Percentiles rank a stretch among this genome's conserved stretches.
Conservation (phyloP, 2,113 vertebrate species). For the Poecilia latipinna region DNA sequence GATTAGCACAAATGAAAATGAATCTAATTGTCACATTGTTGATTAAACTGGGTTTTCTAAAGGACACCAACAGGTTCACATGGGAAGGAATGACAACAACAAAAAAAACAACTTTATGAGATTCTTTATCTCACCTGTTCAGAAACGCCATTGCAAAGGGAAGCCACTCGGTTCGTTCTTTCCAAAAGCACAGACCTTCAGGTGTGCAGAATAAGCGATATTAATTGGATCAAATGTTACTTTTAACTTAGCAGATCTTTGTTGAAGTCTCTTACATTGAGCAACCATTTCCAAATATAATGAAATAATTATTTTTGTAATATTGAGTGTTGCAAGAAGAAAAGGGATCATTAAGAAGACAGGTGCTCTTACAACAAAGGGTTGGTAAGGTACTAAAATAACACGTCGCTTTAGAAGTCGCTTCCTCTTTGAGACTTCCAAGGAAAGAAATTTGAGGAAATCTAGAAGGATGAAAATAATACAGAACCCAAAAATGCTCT, state of each 20-base stretch:
- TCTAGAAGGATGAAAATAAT: background rate
- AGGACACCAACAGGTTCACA: background rate
- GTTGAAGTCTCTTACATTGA: background rate
- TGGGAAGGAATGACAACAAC: background rate
- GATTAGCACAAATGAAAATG: background rate
- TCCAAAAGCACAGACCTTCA: background rate
- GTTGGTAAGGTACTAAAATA: background rate
- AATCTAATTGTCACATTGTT: background rate
- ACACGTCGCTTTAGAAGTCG: background rate
- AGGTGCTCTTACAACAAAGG: background rate
- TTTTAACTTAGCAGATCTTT: background rate
- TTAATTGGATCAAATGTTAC: background rate
- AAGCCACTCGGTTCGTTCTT: background rate
- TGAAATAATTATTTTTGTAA: background rate
- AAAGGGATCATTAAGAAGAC: background rate
- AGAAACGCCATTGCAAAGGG: background rate
- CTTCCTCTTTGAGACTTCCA: background rate
- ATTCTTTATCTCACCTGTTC: background rate
- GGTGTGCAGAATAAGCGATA: background rate
- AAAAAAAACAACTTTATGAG: background rate
- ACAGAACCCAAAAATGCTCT: background rate
- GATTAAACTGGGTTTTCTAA: background rate
- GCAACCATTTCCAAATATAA: background rate
- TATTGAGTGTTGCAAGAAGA: background rate
- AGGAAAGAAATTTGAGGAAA: background rate